Evolutionary conservation across 2,113 vertebrate genomes (phyloP), one percentile per base, ranked within the genome.

Genomic region (Chelonoidis abingdonii): DNA sequence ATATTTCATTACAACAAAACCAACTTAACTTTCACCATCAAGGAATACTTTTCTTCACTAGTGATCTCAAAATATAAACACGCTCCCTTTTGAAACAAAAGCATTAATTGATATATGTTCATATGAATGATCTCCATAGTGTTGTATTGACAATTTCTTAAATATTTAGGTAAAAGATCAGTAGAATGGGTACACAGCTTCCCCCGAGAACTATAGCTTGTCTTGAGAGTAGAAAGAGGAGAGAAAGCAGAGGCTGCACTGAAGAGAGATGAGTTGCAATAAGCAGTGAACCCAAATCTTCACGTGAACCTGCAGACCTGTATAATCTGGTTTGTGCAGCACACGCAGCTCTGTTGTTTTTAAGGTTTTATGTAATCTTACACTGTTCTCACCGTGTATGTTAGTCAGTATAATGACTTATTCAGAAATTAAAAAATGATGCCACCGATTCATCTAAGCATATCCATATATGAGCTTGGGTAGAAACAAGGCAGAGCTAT

Each of bases 291-390:
- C 24, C 38, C 72, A 76, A 44, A 76, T 76, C 72, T 76, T 76
- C 41, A 44, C 1, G 22, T 76, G 24, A 44, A 0, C 44, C 31
- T 80, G 10, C 47, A 76, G 31, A 52, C 1, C 6, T 27, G 1
- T 14, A 21, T 24, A 1, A 44, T 92, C 31, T 3, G 1, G 22
- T 83, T 86, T 69, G 3, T 62, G 17, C 81, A 76, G 92, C 80
- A 80, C 80, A 83, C 54, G 0, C 3, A 47, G 22, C 25, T 47
- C 38, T 75, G 25, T 49, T 24, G 10, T 10, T 62, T 75, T 90
- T 59, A 89, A 44, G 69, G 17, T 86, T 11, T 86, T 62, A 59
- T 93, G 88, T 88, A 65, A 65, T 76, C 22, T 49, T 27, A 17
- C 22, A 5, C 24, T 83, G 81, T 35, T 24, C 16, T 93, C 8